Evolutionary conservation across 2,113 vertebrate genomes (phyloP).

Genomic region (Cottus gobio): DNA sequence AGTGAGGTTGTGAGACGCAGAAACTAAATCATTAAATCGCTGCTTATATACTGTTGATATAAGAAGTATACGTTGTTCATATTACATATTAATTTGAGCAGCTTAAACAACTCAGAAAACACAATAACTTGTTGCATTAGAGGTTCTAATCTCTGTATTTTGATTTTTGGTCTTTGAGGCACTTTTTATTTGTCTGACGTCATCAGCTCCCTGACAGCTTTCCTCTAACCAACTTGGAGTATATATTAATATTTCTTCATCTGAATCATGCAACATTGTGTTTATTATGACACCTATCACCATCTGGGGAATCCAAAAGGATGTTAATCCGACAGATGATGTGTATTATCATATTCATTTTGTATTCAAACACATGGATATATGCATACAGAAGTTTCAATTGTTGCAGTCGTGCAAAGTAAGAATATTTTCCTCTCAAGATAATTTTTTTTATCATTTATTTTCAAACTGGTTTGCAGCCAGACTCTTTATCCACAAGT

Average conservation of each 20-base stretch:
- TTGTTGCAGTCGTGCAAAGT: background rate
- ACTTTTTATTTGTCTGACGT: background rate
- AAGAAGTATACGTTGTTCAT: background rate
- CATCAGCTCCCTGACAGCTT: constrained; percentile 32
- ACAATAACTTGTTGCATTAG: background rate
- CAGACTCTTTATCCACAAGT: constrained; percentile 30
- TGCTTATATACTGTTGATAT: no score
- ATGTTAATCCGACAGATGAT: constrained; percentile 32
- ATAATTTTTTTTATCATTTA: no score
- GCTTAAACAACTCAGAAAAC: background rate
- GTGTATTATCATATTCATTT: constrained; percentile 12
- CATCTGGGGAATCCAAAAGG: constrained; percentile 8
- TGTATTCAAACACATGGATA: constrained; percentile 12
- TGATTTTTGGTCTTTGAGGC: constrained; percentile 17
- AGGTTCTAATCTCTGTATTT: no score
- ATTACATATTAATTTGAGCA: no score
- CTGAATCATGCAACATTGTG: constrained; percentile 4
- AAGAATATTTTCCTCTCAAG: constrained; percentile 7
- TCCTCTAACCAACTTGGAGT: constrained; percentile 5
- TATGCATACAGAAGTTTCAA: background rate
- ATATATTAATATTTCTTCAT: constrained; percentile 39
- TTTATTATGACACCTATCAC: constrained; percentile 26
- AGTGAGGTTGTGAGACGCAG: background rate
- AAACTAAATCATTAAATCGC: no score
- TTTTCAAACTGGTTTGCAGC: background rate